Conservation (phyloP, 2,113 vertebrate genomes). For the Ploceus nigricollis region DNA sequence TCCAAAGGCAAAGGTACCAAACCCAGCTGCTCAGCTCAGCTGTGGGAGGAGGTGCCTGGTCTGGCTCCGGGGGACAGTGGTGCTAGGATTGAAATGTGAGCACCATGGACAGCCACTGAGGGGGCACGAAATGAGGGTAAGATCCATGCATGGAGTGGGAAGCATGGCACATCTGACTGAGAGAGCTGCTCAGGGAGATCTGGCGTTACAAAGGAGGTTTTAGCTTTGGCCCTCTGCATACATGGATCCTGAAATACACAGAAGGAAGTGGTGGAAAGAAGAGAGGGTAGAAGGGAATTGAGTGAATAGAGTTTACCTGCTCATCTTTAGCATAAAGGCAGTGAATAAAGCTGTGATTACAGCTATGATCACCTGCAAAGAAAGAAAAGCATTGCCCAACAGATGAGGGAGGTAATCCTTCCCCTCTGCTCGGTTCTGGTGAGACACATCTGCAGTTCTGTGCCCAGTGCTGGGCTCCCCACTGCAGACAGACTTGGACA, state of each 20-base stretch:
- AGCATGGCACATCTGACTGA: not conserved
- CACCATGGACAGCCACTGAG: not conserved
- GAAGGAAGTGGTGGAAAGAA: not conserved
- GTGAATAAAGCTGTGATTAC: not conserved
- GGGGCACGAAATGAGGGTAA: not conserved
- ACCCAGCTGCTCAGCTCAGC: fast-evolving
- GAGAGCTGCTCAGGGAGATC: not conserved
- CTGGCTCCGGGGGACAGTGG: not conserved
- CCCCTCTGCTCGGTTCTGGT: not conserved
- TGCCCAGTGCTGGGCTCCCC: not conserved
- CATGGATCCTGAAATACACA: not conserved
- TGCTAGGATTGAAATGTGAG: not conserved
- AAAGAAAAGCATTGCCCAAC: not conserved
- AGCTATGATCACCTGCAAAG: not conserved
- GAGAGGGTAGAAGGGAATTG: not conserved
- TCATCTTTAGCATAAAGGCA: not conserved
- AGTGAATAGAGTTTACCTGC: not conserved
- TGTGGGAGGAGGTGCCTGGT: fast-evolving
- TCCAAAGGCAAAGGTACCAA: not conserved
- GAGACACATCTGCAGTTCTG: not conserved
- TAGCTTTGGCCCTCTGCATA: fast-evolving
- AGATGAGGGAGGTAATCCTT: not conserved
- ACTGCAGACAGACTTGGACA: not conserved
- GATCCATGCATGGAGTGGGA: fast-evolving
- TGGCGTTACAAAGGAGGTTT: not conserved